These are phyloP conservation scores for Micropoecilia bifurca DNA, from an alignment of 2,797 vertebrate genomes.

Conservation along the genomic window DNA sequence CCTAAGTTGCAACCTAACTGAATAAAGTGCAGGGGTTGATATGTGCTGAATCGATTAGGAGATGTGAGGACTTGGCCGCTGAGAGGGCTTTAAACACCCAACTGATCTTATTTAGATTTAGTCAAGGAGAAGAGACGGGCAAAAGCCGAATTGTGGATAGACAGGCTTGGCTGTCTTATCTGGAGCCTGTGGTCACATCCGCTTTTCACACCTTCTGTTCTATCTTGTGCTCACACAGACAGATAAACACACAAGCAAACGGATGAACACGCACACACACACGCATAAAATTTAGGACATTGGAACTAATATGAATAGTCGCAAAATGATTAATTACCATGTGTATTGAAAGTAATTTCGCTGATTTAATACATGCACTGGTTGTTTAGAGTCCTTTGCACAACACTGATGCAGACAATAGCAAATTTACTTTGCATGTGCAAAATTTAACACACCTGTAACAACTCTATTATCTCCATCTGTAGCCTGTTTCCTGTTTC, in stretches of 20 bases:
- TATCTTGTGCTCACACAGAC: conserved; percentile 52
- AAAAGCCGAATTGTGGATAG: conserved; percentile 61
- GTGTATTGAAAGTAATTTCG: conserved; percentile 50
- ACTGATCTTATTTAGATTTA: conserved; percentile 82
- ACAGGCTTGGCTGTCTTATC: conserved; percentile 74
- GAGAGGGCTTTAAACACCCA: conserved; percentile 61
- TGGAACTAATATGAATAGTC: conserved; percentile 48
- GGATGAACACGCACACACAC: conserved; percentile 13
- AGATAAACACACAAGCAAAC: conserved; percentile 8
- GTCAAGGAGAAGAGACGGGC: conserved; percentile 59
- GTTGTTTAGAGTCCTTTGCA: conserved; percentile 29
- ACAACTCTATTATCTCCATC: conserved; percentile 51
- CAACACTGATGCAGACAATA: conserved; percentile 44
- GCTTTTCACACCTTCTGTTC: conserved; percentile 67
- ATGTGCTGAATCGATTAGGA: conserved; percentile 65
- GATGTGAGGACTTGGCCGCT: conserved; percentile 49
- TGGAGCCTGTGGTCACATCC: conserved; percentile 69
- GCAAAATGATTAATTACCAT: conserved; percentile 67
- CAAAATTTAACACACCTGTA: conserved; percentile 68
- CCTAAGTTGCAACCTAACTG: conserved; percentile 39
- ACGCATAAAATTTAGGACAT: conserved; percentile 27
- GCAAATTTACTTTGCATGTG: conserved; percentile 31
- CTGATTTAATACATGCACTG: conserved; percentile 53
- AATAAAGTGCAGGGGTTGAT: conserved; percentile 56
- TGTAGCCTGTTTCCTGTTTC: conserved; percentile 44